phyloP scores from a whole-genome alignment of 2,888 invertebrate genomes.

The Drosophila dives region DNA sequence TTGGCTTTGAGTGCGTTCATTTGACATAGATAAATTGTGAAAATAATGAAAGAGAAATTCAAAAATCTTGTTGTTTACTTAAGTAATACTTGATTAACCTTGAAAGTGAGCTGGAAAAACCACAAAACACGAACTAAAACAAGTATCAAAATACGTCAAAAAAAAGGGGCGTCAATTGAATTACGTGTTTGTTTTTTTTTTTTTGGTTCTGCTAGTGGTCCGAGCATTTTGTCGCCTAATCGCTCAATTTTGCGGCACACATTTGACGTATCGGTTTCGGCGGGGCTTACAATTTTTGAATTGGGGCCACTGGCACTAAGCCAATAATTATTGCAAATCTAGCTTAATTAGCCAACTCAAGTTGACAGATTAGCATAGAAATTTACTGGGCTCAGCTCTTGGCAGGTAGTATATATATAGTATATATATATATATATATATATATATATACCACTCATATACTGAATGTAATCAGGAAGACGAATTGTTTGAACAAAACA shows the following conservation, averaged over 20 bases:
- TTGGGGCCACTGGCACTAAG: constrained; percentile 65
- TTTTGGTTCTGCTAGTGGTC: constrained; percentile 4
- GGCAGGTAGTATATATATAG: constrained; percentile 8
- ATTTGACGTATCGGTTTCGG: constrained; percentile 20
- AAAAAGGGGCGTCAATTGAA: constrained; percentile 68
- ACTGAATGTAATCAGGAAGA: constrained; percentile 53
- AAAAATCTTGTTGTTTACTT: neutral
- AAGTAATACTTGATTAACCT: constrained; percentile 44
- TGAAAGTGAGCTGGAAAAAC: constrained; percentile 33
- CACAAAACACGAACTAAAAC: constrained; percentile 20
- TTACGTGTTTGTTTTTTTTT: constrained; percentile 31
- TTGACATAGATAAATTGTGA: neutral
- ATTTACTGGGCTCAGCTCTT: constrained; percentile 43
- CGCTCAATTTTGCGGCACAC: constrained; percentile 26
- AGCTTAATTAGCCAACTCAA: constrained; percentile 68
- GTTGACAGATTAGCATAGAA: constrained; percentile 71
- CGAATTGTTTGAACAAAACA: constrained; percentile 42
- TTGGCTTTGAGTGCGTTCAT: neutral
- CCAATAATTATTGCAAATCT: constrained; percentile 68
- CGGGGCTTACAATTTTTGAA: constrained; percentile 36
- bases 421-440: neutral
- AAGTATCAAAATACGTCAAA: constrained; percentile 11
- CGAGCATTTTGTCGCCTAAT: constrained; percentile 43
- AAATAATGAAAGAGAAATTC: neutral
- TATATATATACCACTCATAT: constrained; percentile 21